Conservation (phyloP, 2,113 vertebrate species). For the Perca schrenkii region DNA sequence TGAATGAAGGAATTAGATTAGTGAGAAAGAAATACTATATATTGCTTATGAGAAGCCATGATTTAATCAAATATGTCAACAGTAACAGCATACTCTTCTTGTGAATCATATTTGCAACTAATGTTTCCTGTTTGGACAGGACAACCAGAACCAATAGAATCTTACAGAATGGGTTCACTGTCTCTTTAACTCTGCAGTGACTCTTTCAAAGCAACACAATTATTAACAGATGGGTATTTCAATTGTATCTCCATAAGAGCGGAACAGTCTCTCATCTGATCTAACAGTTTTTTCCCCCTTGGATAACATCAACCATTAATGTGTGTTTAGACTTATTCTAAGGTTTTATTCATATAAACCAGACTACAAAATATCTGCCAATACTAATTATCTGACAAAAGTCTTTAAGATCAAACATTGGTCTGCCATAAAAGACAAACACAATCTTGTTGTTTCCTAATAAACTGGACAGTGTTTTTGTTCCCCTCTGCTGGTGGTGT, state of each 20-base stretch:
- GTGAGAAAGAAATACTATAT: not conserved
- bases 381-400: not conserved
- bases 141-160: conserved; percentile 3
- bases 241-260: not conserved
- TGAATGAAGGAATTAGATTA: conserved; percentile 34
- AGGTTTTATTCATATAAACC: conserved; percentile 14
- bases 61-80: conserved; percentile 30
- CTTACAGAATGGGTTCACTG: not conserved
- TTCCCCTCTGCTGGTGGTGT: not conserved
- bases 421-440: conserved; percentile 16
- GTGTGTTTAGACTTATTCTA: not conserved
- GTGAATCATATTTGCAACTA: conserved; percentile 10
- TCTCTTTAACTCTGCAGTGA: not conserved
- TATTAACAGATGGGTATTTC: too few species aligned
- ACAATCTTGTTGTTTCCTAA: conserved; percentile 6
- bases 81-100: not conserved
- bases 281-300: not conserved
- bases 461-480: not conserved
- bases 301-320: conserved; percentile 4
- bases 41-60: conserved; percentile 7
- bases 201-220: too few species aligned
- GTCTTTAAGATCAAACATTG: not conserved
- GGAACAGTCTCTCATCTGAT: not conserved
- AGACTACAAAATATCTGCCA: conserved; percentile 11
- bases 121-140: conserved; percentile 23